Conservation (phyloP, 2,113 vertebrate genomes). For the Etia nguti region DNA sequence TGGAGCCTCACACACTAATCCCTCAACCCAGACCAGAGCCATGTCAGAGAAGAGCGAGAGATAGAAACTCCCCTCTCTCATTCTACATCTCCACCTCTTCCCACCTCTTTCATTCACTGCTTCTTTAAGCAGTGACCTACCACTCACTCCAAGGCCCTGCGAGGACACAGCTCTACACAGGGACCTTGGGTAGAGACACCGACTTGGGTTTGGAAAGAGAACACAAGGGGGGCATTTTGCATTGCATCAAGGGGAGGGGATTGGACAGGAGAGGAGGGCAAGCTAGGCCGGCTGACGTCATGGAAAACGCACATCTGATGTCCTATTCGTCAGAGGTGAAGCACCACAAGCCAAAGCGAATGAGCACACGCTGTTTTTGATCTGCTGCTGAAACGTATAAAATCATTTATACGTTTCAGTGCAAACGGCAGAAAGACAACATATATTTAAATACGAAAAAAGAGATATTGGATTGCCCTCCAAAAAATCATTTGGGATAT, state of each 20-base stretch:
- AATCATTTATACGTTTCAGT: neutral
- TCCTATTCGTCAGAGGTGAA: slow-evolving; percentile 46
- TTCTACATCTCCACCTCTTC: neutral
- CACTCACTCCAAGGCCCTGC: neutral
- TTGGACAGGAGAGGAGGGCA: neutral
- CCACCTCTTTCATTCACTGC: neutral
- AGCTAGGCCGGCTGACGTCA: slow-evolving; percentile 48
- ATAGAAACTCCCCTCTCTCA: slow-evolving; percentile 18
- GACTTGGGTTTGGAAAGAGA: slow-evolving; percentile 12
- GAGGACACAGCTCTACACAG: neutral
- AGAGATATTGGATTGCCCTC: neutral
- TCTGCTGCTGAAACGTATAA: neutral
- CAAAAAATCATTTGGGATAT: neutral
- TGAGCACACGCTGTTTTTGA: slow-evolving; percentile 19
- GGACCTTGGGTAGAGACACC: slow-evolving; percentile 12
- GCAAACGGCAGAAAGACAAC: neutral
- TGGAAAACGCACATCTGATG: slow-evolving; percentile 46
- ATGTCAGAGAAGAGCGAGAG: slow-evolving; percentile 27
- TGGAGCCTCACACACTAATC: slow-evolving; percentile 46
- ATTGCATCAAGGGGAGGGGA: slow-evolving; percentile 2
- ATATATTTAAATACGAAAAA: neutral
- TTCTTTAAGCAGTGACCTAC: slow-evolving; percentile 29
- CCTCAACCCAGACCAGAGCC: slow-evolving; percentile 32
- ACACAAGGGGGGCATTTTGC: slow-evolving; percentile 17
- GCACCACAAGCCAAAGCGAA: slow-evolving; percentile 16